phyloP scores from a whole-genome alignment of 2,113 vertebrate genomes.

The Cyanoramphus novaezelandiae region DNA sequence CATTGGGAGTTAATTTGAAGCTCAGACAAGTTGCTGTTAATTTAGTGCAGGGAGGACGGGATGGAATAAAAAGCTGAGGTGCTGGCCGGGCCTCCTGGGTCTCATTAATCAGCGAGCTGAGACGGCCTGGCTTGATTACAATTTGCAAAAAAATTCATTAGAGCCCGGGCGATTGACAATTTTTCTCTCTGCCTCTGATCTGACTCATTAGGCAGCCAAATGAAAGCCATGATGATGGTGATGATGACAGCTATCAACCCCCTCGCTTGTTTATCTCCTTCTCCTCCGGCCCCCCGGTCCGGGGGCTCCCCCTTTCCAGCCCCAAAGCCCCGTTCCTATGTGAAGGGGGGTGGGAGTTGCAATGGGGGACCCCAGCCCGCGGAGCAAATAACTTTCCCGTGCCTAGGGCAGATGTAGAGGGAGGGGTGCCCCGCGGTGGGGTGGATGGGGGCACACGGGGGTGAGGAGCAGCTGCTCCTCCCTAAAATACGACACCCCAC shows the following conservation, averaged over 20 bases:
- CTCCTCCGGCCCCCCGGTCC: constrained; percentile 64
- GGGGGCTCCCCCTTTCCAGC: constrained; percentile 11
- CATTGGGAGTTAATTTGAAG: constrained; percentile 94
- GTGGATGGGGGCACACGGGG: neutral
- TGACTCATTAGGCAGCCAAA: constrained; percentile 89
- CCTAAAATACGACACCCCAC: neutral
- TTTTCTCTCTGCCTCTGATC: constrained; percentile 85
- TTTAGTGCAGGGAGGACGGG: constrained; percentile 88
- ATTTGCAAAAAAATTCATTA: constrained; percentile 97
- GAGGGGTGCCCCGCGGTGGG: neutral
- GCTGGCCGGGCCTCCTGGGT: constrained; percentile 84
- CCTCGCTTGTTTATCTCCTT: constrained; percentile 82
- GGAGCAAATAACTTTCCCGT: neutral
- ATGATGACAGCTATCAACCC: constrained; percentile 84
- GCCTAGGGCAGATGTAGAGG: neutral
- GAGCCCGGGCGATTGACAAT: constrained; percentile 89
- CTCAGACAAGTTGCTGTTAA: constrained; percentile 95
- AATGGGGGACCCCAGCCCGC: neutral
- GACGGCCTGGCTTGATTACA: constrained; percentile 94
- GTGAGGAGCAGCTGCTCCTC: neutral
- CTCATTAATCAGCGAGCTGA: constrained; percentile 92
- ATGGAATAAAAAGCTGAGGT: constrained; percentile 83
- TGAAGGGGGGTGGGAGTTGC: rapidly evolving
- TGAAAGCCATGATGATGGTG: constrained; percentile 82
- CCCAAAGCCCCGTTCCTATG: neutral